These are phyloP conservation scores for Channa maculata DNA, from an alignment of 2,113 vertebrate species.

Conservation along the genomic window DNA sequence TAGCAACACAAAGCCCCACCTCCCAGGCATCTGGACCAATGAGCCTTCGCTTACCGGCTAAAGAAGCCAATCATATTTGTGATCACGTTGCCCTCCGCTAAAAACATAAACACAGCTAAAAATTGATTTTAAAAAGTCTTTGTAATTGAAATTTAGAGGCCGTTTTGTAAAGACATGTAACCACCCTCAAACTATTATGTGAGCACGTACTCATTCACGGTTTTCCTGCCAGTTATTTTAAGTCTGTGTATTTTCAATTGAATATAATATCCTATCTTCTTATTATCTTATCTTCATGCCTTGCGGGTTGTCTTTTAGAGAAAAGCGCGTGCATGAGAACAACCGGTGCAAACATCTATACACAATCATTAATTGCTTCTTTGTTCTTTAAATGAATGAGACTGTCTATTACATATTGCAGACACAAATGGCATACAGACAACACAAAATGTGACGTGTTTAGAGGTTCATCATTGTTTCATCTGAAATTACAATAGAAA, in stretches of 20 bases:
- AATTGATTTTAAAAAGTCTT: conserved; percentile 18
- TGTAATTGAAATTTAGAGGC: neutral
- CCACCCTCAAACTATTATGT: neutral
- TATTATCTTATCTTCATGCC: neutral
- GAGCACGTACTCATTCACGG: neutral
- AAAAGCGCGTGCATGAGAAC: neutral
- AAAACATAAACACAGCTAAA: conserved; percentile 72
- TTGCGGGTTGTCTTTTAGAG: conserved; percentile 9
- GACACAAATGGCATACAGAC: conserved; percentile 25
- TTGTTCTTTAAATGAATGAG: conserved; percentile 7
- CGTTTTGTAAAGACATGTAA: neutral
- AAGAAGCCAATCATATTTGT: conserved; percentile 56
- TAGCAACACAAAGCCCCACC: conserved; percentile 68
- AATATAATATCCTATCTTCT: neutral
- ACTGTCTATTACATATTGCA: neutral
- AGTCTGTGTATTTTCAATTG: neutral
- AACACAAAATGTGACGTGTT: conserved; percentile 33
- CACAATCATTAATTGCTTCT: neutral
- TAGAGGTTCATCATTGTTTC: conserved; percentile 61
- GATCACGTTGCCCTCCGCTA: conserved; percentile 42
- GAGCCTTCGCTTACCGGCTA: neutral
- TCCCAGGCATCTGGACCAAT: conserved; percentile 52
- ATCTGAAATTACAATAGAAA: conserved; percentile 79
- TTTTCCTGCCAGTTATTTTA: neutral
- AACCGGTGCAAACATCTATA: neutral